Base-by-base conservation (phyloP, 2,888 invertebrate species). In the Dicycla oo region DNA sequence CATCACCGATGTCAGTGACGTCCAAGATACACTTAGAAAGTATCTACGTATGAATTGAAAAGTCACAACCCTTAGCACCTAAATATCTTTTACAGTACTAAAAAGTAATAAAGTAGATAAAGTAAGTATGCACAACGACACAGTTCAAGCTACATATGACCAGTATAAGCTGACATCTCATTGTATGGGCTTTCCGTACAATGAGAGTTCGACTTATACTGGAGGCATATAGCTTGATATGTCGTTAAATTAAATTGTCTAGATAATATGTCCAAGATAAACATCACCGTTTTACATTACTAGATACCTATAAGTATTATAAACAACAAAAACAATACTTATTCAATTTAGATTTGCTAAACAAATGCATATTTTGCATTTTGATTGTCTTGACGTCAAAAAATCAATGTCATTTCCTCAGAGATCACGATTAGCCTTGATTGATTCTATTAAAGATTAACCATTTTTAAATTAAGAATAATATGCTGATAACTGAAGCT, bases 341-440 rank as follows among this genome's bases (percentile, higher is more conserved):
- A 40, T 81, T 68, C 61, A 68, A 65, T 51, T 51, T 57, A 69
- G 43, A 69, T 82, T 65, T 30, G 65, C 7, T 30, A 51, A 51
- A 43, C 23, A 60, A 20, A 54, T 66, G 10, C 58, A 60, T 75
- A 69, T 69, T 54, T 63, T 58, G 23, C 49, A 75, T 61, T 72
- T 45, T 60, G 26, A 64, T 53, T 30, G 40, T 49, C 0, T 18
- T 77, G 68, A 80, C 78, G 82, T 80, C 75, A 69, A 68, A 67
- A 49, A 51, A 68, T 70, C 43, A 80, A 76, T 76, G 72, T 20
- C 20, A 69, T 72, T 81, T 78, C 80, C 75, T 66, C 20, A 54
- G 53, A 47, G 38, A 58, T 54, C 13, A 58, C 15, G 18, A 53
- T 66, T 34, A 66, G 34, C 53, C 61, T 75, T 66, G 57, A 61